A percentile compares a stretch with the other conserved stretches of the same genome.
Evolutionary conservation across 2,888 invertebrate genomes (phyloP).

Genomic region (Drosophila neoperkinsi): DNA sequence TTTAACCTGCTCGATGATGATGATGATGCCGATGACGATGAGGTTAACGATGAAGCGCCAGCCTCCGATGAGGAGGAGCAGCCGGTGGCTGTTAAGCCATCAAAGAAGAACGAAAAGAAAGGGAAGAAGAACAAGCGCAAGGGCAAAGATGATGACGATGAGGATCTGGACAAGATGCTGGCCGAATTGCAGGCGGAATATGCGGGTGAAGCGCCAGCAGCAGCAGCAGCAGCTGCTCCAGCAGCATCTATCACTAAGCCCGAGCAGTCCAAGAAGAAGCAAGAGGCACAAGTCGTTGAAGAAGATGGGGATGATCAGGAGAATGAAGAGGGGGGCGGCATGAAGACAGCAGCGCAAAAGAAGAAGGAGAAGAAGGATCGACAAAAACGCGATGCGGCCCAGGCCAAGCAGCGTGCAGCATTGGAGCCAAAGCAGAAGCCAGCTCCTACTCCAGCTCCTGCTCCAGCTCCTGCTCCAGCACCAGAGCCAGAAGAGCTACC

Average conservation of each 20-base stretch:
- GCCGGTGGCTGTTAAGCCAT: constrained; percentile 85
- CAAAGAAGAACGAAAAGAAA: constrained; percentile 87
- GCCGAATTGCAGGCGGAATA: constrained; percentile 92
- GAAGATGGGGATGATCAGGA: constrained; percentile 84
- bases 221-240: constrained; percentile 83
- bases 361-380: constrained; percentile 95
- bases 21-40: constrained; percentile 85
- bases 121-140: constrained; percentile 90
- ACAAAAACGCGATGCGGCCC: constrained; percentile 89
- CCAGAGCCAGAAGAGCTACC: constrained; percentile 42
- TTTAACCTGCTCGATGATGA: constrained; percentile 90
- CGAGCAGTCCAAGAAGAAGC: constrained; percentile 82
- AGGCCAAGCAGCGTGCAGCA: constrained; percentile 82
- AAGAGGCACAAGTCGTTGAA: constrained; percentile 38
- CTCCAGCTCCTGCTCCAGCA: constrained; percentile 38
- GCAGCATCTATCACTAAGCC: constrained; percentile 31
- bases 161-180: constrained; percentile 92
- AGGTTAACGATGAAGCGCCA: constrained; percentile 43
- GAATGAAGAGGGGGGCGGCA: constrained; percentile 87
- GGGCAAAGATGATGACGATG: constrained; percentile 90
- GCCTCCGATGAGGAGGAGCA: constrained; percentile 70
- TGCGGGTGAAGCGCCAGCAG: constrained; percentile 88
- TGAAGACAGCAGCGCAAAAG: constrained; percentile 94
- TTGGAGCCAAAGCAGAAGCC: constrained; percentile 84
- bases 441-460: constrained; percentile 73